phyloP scores from a whole-genome alignment of 2,888 invertebrate species.

The Acanthacorydalis orientalis region DNA sequence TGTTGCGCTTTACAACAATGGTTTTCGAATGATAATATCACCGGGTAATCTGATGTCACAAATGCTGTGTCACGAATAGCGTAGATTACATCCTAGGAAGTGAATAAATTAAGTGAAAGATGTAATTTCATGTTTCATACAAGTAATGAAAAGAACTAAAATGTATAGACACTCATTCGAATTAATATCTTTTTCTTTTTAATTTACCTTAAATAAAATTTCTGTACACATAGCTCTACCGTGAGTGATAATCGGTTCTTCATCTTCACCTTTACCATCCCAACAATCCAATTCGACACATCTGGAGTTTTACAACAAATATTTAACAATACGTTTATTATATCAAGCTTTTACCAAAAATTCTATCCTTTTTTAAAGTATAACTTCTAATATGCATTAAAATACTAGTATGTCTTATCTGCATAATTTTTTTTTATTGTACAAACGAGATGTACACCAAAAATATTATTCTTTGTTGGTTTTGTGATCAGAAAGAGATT shows the following conservation, averaged over 20 bases:
- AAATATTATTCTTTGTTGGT: no score
- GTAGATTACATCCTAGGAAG: conserved; percentile 69
- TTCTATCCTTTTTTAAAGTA: not conserved
- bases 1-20: conserved; percentile 97
- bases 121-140: no score
- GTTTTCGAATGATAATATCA: conserved; percentile 97
- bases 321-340: not conserved
- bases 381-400: not conserved
- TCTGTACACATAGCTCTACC: conserved; percentile 99
- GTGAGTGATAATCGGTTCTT: conserved; percentile 98
- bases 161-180: no score
- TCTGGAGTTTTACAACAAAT: conserved; percentile 29
- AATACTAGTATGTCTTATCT: no score
- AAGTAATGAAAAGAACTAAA: no score
- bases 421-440: no score
- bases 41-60: conserved; percentile 93
- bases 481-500: no score
- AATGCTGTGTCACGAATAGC: conserved; percentile 97
- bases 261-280: conserved; percentile 96
- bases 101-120: not conserved
- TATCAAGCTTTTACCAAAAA: not conserved
- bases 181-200: no score
- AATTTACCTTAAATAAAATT: conserved; percentile 74
- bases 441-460: no score
- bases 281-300: conserved; percentile 98